These are phyloP conservation scores for Barbus barbus DNA, from an alignment of 2,113 vertebrate species.

Conservation along the genomic window DNA sequence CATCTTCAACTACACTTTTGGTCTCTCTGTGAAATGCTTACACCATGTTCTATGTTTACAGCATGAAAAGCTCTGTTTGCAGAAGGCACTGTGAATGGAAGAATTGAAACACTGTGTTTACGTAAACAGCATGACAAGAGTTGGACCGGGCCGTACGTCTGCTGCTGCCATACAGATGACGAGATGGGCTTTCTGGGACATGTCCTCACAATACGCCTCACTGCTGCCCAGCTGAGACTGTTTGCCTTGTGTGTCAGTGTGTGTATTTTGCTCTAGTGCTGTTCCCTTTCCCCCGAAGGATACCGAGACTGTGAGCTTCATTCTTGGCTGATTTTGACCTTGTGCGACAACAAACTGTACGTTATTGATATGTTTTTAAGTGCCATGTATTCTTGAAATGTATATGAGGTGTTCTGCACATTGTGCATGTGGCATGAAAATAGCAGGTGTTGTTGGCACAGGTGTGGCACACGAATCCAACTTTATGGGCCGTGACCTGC, in stretches of 20 bases:
- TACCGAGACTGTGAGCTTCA: slow-evolving; percentile 33
- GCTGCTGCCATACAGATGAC: slow-evolving; percentile 64
- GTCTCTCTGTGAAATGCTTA: neutral
- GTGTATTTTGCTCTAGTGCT: neutral
- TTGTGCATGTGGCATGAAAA: slow-evolving; percentile 3
- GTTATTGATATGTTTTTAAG: slow-evolving; percentile 5
- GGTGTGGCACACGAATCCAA: slow-evolving; percentile 21
- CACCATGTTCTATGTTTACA: slow-evolving; percentile 21
- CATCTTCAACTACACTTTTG: neutral
- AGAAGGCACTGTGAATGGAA: neutral
- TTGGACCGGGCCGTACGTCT: neutral
- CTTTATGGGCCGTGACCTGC: slow-evolving; percentile 28
- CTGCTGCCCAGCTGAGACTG: neutral
- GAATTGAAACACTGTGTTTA: slow-evolving; percentile 10
- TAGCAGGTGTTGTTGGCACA: slow-evolving; percentile 30
- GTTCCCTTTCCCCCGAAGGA: slow-evolving; percentile 13
- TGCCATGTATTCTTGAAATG: slow-evolving; percentile 1
- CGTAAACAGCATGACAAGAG: no score
- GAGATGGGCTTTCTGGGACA: neutral
- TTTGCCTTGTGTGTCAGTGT: neutral
- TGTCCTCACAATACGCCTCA: slow-evolving; percentile 27
- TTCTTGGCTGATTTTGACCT: slow-evolving; percentile 23
- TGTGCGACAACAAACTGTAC: neutral
- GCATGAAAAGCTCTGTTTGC: slow-evolving; percentile 28
- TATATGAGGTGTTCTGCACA: neutral